phyloP scores from a whole-genome alignment of 2,888 invertebrate species.

The Pristionchus fissidentatus region DNA sequence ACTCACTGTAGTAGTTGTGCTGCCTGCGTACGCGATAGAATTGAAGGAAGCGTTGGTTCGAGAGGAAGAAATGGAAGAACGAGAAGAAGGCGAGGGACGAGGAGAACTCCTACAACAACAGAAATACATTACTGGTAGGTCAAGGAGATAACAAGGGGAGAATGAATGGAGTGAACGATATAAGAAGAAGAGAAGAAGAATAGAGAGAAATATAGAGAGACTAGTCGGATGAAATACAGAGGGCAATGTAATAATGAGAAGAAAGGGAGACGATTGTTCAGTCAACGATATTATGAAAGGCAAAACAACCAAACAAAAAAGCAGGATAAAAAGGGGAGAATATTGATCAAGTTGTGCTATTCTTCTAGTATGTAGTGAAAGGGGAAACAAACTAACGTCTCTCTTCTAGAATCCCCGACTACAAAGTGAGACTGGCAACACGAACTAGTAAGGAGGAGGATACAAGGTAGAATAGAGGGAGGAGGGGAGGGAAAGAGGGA shows the following conservation, averaged over 20 bases:
- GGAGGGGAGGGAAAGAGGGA: neutral
- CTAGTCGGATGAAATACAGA: too few relatives aligned
- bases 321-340: too few relatives aligned
- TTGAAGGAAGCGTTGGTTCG: neutral
- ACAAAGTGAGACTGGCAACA: neutral
- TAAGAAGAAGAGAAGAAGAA: neutral
- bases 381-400: neutral
- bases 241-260: too few relatives aligned
- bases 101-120: constrained; percentile 11
- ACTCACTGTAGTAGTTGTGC: constrained; percentile 24
- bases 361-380: constrained; percentile 28
- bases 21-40: constrained; percentile 23
- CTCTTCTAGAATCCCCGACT: neutral
- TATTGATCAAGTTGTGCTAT: too few relatives aligned
- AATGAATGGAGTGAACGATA: neutral
- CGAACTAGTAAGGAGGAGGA: neutral
- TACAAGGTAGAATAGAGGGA: neutral
- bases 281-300: too few relatives aligned
- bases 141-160: neutral
- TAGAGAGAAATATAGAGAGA: neutral
- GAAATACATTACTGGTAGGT: constrained; percentile 7
- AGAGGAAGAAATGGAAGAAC: neutral
- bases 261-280: too few relatives aligned
- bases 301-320: too few relatives aligned
- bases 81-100: constrained; percentile 12